Percentiles rank a stretch among this genome's conserved stretches.
phyloP scores from a whole-genome alignment of 1,140 invertebrate genomes.

The Cheumatopsyche charites region DNA sequence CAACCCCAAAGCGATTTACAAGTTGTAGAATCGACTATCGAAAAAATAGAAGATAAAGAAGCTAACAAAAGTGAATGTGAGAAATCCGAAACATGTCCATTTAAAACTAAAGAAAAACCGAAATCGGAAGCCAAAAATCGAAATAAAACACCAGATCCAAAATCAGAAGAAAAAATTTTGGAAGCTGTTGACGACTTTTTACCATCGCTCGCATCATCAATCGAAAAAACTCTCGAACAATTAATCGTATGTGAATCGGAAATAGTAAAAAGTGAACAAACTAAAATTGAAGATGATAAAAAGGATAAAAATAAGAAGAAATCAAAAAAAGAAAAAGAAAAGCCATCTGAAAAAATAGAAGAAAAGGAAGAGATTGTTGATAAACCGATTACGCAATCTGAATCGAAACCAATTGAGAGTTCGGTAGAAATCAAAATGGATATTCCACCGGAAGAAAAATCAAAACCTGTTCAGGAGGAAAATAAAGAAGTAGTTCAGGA shows the following conservation, averaged over 20 bases:
- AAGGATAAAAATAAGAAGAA: constrained; percentile 32
- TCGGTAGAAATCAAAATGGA: not conserved
- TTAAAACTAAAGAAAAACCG: constrained; percentile 7
- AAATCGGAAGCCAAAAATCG: not conserved
- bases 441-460: not conserved
- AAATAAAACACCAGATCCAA: no score
- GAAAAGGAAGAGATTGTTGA: not conserved
- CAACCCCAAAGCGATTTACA: not conserved
- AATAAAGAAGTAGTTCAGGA: not conserved
- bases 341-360: constrained; percentile 19
- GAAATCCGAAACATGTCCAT: not conserved
- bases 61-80: not conserved
- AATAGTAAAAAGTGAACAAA: constrained; percentile 31
- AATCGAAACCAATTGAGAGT: not conserved
- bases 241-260: constrained; percentile 46
- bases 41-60: constrained; percentile 15
- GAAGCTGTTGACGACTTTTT: constrained; percentile 40
- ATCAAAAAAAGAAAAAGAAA: constrained; percentile 25
- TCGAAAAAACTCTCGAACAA: constrained; percentile 46
- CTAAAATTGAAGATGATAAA: constrained; percentile 32
- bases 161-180: not conserved
- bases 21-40: not conserved
- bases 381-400: not conserved
- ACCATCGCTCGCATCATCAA: constrained; percentile 41
- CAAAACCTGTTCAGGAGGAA: not conserved